phyloP scores from a whole-genome alignment of 2,797 vertebrate genomes.

The Lutjanus argentimaculatus region DNA sequence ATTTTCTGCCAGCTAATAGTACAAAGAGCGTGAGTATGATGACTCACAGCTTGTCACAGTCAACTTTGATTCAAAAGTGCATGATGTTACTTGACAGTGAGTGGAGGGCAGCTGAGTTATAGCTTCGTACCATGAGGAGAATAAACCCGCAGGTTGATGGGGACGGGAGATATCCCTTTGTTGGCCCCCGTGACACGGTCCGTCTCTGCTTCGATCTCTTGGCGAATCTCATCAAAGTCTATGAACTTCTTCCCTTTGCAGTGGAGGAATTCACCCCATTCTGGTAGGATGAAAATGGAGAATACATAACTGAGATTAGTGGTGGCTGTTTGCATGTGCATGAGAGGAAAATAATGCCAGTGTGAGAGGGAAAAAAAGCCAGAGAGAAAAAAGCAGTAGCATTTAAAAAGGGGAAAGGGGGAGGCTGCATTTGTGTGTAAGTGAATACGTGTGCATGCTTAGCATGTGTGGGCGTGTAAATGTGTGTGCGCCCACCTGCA shows the following conservation, averaged over 20 bases:
- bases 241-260: slow-evolving; percentile 97
- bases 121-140: slow-evolving; percentile 91
- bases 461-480: slow-evolving; percentile 53
- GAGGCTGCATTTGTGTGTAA: slow-evolving; percentile 16
- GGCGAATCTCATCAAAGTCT: slow-evolving; percentile 96
- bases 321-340: slow-evolving; percentile 25
- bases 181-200: slow-evolving; percentile 94
- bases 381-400: slow-evolving; percentile 5
- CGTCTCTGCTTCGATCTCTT: slow-evolving; percentile 95
- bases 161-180: slow-evolving; percentile 95
- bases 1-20: slow-evolving; percentile 1
- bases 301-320: slow-evolving; percentile 47
- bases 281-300: slow-evolving; percentile 75
- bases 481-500: slow-evolving; percentile 87
- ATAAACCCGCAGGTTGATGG: slow-evolving; percentile 95
- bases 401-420: slow-evolving; percentile 29
- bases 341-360: slow-evolving; percentile 44
- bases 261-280: slow-evolving; percentile 96
- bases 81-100: slow-evolving; percentile 1
- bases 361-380: slow-evolving; percentile 25
- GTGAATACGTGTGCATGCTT: slow-evolving; percentile 21
- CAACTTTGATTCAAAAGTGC: slow-evolving; percentile 20
- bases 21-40: slow-evolving; percentile 10
- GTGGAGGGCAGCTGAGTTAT: neutral
- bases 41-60: slow-evolving; percentile 44